A percentile compares a stretch with the other conserved stretches of the same genome.
Evolutionary conservation across 1,140 invertebrate genomes (phyloP).

Genomic region (Piezodorus guildinii): DNA sequence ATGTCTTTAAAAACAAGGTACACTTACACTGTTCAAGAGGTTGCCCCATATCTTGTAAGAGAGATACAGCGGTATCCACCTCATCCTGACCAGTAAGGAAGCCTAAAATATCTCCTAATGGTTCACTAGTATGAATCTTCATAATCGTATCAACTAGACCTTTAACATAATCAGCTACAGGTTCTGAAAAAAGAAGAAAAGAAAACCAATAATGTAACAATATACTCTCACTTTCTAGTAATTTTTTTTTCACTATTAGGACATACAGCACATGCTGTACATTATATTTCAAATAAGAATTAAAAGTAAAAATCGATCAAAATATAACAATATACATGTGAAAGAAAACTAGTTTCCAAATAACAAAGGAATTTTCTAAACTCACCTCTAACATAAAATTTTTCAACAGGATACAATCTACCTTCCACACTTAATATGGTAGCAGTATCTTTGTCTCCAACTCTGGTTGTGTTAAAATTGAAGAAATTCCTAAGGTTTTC

Average conservation of each 20-base stretch:
- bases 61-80: slow-evolving; percentile 59
- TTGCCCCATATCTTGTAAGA: slow-evolving; percentile 49
- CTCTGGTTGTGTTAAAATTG: slow-evolving; percentile 51
- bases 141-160: slow-evolving; percentile 74
- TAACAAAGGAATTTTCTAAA: too few species aligned
- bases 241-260: too few species aligned
- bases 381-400: slow-evolving; percentile 66
- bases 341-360: too few species aligned
- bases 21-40: background rate
- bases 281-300: too few species aligned
- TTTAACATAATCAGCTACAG: slow-evolving; percentile 82
- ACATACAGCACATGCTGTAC: too few species aligned
- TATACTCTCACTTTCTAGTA: too few species aligned
- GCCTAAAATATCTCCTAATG: slow-evolving; percentile 75
- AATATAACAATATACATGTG: too few species aligned
- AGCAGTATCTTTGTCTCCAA: slow-evolving; percentile 52
- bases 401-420: slow-evolving; percentile 73
- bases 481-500: slow-evolving; percentile 80
- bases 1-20: too few species aligned
- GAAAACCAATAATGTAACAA: background rate
- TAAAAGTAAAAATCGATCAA: too few species aligned
- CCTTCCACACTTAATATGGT: slow-evolving; percentile 82
- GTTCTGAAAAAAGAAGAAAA: slow-evolving; percentile 43
- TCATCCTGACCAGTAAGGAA: slow-evolving; percentile 94
- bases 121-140: slow-evolving; percentile 77